These are phyloP conservation scores for Bombus fervidus DNA, from an alignment of 1,140 invertebrate species.

Conservation along the genomic window DNA sequence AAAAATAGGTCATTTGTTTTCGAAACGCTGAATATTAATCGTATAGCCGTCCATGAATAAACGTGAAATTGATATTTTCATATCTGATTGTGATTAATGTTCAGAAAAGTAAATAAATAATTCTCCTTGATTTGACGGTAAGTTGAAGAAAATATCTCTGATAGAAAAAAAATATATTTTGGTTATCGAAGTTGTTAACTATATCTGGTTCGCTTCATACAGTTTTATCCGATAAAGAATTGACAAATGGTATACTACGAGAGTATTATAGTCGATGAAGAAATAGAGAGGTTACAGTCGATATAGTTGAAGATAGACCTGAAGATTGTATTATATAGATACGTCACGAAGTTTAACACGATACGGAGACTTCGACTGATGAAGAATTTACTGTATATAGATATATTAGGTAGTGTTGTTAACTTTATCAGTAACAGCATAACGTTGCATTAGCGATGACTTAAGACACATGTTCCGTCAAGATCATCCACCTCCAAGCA, in stretches of 20 bases:
- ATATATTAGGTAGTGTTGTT: neutral
- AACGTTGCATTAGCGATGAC: conserved; percentile 27
- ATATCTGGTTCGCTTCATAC: too few relatives aligned
- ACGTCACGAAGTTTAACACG: neutral
- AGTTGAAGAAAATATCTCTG: too few relatives aligned
- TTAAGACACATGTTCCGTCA: conserved; percentile 42
- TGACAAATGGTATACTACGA: neutral
- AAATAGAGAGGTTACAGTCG: neutral
- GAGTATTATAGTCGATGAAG: neutral
- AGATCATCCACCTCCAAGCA: conserved; percentile 39
- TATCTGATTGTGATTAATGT: too few relatives aligned
- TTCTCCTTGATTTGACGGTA: too few relatives aligned
- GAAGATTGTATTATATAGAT: neutral
- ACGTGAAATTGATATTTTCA: too few relatives aligned
- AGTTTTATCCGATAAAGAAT: too few relatives aligned
- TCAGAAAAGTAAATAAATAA: too few relatives aligned
- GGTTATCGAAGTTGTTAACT: too few relatives aligned
- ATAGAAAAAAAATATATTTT: too few relatives aligned
- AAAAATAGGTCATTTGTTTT: too few relatives aligned
- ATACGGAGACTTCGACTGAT: neutral
- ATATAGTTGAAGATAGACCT: neutral
- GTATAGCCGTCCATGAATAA: too few relatives aligned
- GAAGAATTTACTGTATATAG: neutral
- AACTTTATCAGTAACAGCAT: conserved; percentile 1
- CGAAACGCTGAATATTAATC: too few relatives aligned